phyloP scores from a whole-genome alignment of 2,797 vertebrate species.

The Paedocypris micromegethes region DNA sequence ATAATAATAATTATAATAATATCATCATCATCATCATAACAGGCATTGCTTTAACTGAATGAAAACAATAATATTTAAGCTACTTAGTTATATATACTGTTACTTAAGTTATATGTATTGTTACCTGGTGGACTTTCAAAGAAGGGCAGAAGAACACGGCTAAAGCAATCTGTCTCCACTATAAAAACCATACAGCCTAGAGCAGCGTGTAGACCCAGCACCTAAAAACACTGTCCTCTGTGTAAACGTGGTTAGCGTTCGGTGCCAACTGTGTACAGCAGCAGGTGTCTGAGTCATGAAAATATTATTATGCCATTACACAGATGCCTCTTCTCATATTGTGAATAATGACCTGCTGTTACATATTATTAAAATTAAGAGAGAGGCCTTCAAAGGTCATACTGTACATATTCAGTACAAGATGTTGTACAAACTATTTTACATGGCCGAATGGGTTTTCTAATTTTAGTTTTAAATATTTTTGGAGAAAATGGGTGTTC shows the following conservation, averaged over 20 bases:
- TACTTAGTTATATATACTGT: no score
- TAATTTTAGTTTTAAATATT: neutral
- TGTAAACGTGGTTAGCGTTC: constrained; percentile 4
- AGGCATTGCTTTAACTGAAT: no score
- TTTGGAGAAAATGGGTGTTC: neutral
- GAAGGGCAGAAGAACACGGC: neutral
- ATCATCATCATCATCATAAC: no score
- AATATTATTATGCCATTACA: constrained; percentile 21
- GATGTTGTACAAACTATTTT: constrained; percentile 6
- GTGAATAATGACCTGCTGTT: constrained; percentile 53
- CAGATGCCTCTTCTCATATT: constrained; percentile 43
- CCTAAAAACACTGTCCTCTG: neutral
- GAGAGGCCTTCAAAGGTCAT: constrained; percentile 41
- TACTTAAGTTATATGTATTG: no score
- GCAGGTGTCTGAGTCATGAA: constrained; percentile 37
- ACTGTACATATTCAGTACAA: neutral
- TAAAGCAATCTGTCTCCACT: neutral
- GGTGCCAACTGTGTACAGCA: constrained; percentile 37
- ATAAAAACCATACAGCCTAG: neutral
- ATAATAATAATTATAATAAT: no score
- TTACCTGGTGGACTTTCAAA: neutral
- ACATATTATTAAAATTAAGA: constrained; percentile 54
- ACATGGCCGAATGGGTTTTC: neutral
- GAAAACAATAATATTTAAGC: no score
- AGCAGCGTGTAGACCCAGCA: neutral